Evolutionary conservation across 2,113 vertebrate species (phyloP), one percentile per base, ranked within the genome.

Genomic region (Dipodomys ordii): DNA sequence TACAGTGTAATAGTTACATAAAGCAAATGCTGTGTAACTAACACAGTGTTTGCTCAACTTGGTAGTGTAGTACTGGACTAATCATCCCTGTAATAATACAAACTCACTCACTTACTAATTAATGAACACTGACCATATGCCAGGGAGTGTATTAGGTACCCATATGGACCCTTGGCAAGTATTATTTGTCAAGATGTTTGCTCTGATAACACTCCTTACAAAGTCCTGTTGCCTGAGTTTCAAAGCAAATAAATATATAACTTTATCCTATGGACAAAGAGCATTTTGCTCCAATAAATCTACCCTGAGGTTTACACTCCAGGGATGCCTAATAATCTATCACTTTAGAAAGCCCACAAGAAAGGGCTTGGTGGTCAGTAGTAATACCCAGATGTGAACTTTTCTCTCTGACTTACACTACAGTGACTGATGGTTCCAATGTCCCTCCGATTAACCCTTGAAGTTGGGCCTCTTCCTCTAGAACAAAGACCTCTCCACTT

Each of bases 271-370:
- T 90, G 93, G 93, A 69, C 95, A 96, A 95, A 97, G 91, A 92
- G 88, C 97, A 98, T 98, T 97, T 97, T 62, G 81, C 81, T 57
- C 65, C 91, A 95, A 88, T 95, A 97, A 97, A 97, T 96, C 96
- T 95, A 46, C 74, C 67, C 81, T 25, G 0, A 90, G 72, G 93
- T 83, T 89, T 93, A 72, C 77, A 92, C 93, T 92, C 91, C 84
- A 91, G 78, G 20, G 79, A 91, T 97, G 86, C 78, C 87, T 74
- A 73, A 94, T 71, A 80, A 97, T 95, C 74, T 83, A 96, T 95
- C 97, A 95, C 32, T 22, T 68, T 20, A 65, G 94, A 97, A 97
- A 96, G 68, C 71, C 87, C 94, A 95, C 64, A 32, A 64, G 90
- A 87, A 92, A 96, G 87, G 89, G 91, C 94, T 60, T 91, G 93